phyloP scores from a whole-genome alignment of 1,140 invertebrate genomes.

The Microplitis demolitor region DNA sequence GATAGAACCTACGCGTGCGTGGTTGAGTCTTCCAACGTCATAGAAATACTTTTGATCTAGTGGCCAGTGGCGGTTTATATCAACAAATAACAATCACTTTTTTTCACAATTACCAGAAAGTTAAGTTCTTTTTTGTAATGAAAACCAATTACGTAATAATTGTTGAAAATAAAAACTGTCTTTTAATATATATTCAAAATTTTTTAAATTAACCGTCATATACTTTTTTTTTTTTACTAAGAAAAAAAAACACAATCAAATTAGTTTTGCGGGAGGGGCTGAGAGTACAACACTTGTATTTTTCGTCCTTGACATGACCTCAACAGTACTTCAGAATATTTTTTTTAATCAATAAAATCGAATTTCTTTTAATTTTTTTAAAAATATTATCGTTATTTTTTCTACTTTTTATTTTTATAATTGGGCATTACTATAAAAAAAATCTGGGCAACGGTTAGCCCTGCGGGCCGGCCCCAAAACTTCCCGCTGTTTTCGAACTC shows the following conservation, averaged over 20 bases:
- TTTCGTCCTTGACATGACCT: conserved; percentile 18
- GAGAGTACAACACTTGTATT: conserved; percentile 10
- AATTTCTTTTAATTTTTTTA: not conserved
- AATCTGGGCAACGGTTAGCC: no score
- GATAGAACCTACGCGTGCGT: conserved; percentile 16
- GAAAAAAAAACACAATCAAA: not conserved
- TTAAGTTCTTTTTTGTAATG: not conserved
- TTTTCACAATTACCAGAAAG: not conserved
- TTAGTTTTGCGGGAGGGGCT: conserved; percentile 13
- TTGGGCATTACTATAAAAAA: not conserved
- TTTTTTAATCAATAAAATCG: conserved; percentile 17
- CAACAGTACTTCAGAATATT: not conserved
- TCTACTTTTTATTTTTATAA: not conserved
- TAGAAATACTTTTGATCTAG: conserved; percentile 8
- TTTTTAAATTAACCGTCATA: not conserved
- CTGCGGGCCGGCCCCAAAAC: no score
- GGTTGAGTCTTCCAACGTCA: conserved; percentile 12
- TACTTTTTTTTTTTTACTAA: not conserved
- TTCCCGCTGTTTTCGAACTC: no score
- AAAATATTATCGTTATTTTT: not conserved
- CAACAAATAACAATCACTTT: not conserved
- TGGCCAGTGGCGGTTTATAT: not conserved
- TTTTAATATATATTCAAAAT: not conserved
- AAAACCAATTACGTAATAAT: not conserved
- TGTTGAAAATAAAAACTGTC: not conserved